phyloP scores from a whole-genome alignment of 2,113 vertebrate species.

The Anhinga anhinga region DNA sequence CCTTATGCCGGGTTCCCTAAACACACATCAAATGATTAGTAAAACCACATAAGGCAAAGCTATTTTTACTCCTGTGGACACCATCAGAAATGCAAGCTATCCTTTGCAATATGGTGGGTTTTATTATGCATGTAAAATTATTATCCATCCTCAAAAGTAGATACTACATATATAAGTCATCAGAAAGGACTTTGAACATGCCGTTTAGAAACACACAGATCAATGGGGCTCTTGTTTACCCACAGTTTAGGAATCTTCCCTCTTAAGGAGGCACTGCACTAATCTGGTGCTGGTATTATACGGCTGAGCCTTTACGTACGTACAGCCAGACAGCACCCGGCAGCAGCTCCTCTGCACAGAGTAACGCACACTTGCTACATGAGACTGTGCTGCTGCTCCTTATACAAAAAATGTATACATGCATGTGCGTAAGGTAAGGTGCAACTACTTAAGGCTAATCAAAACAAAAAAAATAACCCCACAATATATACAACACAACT shows the following conservation, averaged over 20 bases:
- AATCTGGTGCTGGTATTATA: background rate
- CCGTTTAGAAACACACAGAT: background rate
- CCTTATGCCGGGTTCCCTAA: background rate
- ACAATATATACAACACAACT: too few relatives aligned
- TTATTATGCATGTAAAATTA: background rate
- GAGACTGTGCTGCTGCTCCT: background rate
- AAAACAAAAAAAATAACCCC: background rate
- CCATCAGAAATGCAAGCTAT: background rate
- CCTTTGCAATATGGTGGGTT: background rate
- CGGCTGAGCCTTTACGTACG: rapidly evolving
- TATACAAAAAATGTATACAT: too few relatives aligned
- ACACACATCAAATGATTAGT: background rate
- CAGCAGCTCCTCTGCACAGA: background rate
- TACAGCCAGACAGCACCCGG: background rate
- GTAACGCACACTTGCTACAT: rapidly evolving
- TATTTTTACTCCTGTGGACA: background rate
- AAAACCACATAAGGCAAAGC: background rate
- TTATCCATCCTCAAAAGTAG: background rate
- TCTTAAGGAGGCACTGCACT: background rate
- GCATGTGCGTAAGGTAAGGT: rapidly evolving
- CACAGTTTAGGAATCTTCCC: background rate
- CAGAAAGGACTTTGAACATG: background rate
- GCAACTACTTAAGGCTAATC: background rate
- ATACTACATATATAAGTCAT: background rate
- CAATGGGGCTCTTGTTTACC: background rate